Evolutionary conservation across 2,888 invertebrate genomes (phyloP).

Genomic region (Parochlus steinenii): DNA sequence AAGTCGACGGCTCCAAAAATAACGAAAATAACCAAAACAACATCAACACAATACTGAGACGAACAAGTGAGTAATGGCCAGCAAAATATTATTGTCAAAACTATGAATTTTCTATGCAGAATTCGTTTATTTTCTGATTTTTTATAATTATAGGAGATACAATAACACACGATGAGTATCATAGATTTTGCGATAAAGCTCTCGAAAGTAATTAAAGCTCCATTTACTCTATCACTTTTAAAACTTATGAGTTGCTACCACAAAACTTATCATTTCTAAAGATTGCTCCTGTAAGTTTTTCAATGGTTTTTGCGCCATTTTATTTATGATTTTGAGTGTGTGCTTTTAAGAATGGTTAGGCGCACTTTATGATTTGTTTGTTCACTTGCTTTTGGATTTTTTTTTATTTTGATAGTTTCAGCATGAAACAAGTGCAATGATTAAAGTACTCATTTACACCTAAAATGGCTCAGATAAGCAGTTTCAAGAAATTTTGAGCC

Average conservation of each 20-base stretch:
- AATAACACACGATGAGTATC: constrained; percentile 60
- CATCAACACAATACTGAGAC: constrained; percentile 23
- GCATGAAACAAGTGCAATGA: background rate
- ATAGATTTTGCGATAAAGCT: constrained; percentile 61
- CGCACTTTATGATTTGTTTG: background rate
- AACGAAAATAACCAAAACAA: constrained; percentile 18
- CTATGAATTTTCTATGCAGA: background rate
- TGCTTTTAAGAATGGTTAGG: too few relatives aligned
- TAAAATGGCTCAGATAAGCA: too few relatives aligned
- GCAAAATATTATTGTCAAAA: background rate
- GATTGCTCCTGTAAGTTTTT: too few relatives aligned
- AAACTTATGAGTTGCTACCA: constrained; percentile 6
- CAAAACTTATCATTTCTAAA: too few relatives aligned
- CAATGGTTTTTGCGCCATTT: too few relatives aligned
- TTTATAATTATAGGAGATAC: constrained; percentile 19
- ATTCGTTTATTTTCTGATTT: constrained; percentile 13
- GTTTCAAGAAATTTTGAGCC: background rate
- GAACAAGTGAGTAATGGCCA: constrained; percentile 25
- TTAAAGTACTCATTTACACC: too few relatives aligned
- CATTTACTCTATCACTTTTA: background rate
- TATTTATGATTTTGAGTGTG: too few relatives aligned
- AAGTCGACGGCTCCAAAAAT: constrained; percentile 26
- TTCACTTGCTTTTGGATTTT: constrained; percentile 1
- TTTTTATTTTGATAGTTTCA: constrained; percentile 1
- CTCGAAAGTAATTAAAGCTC: constrained; percentile 47